A percentile compares a stretch with the other conserved stretches of the same genome.
These are phyloP conservation scores for Carassius carassius DNA, from an alignment of 2,113 vertebrate genomes.

Conservation along the genomic window DNA sequence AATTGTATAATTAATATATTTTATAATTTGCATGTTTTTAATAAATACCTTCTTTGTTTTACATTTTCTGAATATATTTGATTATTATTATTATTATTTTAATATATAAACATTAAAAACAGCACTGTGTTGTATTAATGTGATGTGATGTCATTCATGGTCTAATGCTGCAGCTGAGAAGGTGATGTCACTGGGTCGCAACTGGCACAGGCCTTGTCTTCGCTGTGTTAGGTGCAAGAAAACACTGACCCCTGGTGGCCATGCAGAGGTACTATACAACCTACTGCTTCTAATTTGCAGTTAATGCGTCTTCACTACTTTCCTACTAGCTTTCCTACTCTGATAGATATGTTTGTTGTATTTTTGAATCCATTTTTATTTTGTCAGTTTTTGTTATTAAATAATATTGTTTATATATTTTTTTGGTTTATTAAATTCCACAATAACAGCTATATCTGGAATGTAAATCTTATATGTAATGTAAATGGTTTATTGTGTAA, in stretches of 20 bases:
- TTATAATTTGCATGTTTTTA: no score
- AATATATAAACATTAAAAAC: no score
- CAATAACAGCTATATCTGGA: not conserved
- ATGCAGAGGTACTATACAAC: conserved; percentile 70
- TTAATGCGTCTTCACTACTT: not conserved
- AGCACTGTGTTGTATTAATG: no score
- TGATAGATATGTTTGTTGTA: not conserved
- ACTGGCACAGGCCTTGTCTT: conserved; percentile 78
- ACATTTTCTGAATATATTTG: no score
- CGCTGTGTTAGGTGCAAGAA: conserved; percentile 75
- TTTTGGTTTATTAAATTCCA: not conserved
- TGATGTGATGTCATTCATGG: no score
- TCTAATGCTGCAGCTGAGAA: conserved; percentile 48
- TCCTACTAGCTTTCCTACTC: not conserved
- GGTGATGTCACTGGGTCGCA: conserved; percentile 73
- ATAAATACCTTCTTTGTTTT: no score
- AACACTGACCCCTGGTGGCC: conserved; percentile 74
- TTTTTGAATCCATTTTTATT: not conserved
- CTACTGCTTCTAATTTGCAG: not conserved
- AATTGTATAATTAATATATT: no score
- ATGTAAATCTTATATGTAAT: not conserved
- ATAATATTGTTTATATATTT: no score
- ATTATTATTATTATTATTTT: no score
- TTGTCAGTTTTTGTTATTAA: no score
- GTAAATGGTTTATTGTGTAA: not conserved